Evolutionary conservation across 1,140 invertebrate species (phyloP).

Genomic region (Nilaparvata lugens): DNA sequence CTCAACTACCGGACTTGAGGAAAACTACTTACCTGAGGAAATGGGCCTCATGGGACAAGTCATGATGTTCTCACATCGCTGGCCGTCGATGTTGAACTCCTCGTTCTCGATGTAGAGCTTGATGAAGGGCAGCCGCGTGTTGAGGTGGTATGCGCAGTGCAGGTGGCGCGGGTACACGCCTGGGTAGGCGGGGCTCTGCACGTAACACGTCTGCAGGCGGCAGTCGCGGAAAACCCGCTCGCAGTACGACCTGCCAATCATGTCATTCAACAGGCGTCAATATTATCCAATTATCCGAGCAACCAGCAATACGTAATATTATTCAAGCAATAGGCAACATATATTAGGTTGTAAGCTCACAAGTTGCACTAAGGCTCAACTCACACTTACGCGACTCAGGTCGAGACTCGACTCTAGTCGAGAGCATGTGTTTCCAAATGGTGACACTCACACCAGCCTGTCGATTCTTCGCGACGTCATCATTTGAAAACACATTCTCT

Average conservation of each 20-base stretch:
- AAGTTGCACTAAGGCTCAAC: too few species aligned
- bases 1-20: too few species aligned
- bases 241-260: conserved; percentile 72
- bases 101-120: conserved; percentile 88
- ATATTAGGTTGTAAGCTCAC: not conserved
- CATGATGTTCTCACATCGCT: conserved; percentile 89
- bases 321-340: not conserved
- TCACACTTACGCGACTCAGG: too few species aligned
- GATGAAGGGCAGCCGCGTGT: conserved; percentile 77
- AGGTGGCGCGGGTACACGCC: conserved; percentile 83
- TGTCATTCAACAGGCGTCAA: too few species aligned
- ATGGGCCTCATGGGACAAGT: conserved; percentile 87
- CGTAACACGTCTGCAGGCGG: conserved; percentile 80
- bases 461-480: too few species aligned
- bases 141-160: conserved; percentile 80
- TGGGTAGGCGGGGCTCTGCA: conserved; percentile 85
- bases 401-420: too few species aligned
- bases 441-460: too few species aligned
- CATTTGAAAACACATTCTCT: too few species aligned
- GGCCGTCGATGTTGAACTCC: conserved; percentile 88
- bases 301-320: too few species aligned
- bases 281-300: too few species aligned
- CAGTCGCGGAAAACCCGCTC: conserved; percentile 77
- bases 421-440: too few species aligned
- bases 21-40: conserved; percentile 49